Evolutionary conservation across 2,888 invertebrate species (phyloP).

Genomic region (Choreutis nemorana): DNA sequence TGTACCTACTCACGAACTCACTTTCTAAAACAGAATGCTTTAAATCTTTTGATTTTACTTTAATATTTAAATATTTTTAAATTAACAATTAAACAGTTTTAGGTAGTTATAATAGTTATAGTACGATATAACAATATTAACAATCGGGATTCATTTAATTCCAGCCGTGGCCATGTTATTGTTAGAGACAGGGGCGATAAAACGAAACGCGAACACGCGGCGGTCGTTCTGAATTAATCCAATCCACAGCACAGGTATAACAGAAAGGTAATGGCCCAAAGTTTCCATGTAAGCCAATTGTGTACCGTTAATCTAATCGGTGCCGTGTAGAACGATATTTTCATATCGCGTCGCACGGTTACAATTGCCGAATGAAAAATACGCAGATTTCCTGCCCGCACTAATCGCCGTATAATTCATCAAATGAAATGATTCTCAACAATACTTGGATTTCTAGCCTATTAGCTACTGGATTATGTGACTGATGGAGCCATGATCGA

Average conservation of each 20-base stretch:
- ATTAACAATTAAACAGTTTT: too few relatives aligned
- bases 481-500: too few relatives aligned
- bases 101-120: too few relatives aligned
- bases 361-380: constrained; percentile 63
- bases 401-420: constrained; percentile 59
- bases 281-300: constrained; percentile 60
- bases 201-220: constrained; percentile 32
- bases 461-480: too few relatives aligned
- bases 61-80: too few relatives aligned
- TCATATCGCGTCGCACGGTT: constrained; percentile 34
- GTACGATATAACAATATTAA: too few relatives aligned
- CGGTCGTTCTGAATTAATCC: constrained; percentile 45
- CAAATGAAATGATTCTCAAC: constrained; percentile 49
- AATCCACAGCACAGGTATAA: constrained; percentile 36
- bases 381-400: constrained; percentile 54
- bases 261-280: constrained; percentile 38
- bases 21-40: too few relatives aligned
- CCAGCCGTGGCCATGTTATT: constrained; percentile 27
- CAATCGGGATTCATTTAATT: too few relatives aligned
- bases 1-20: too few relatives aligned
- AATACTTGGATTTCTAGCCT: too few relatives aligned
- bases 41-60: too few relatives aligned
- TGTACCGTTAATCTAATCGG: constrained; percentile 58
- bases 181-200: constrained; percentile 36
- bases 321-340: constrained; percentile 52